Evolutionary conservation across 2,113 vertebrate genomes (phyloP).

Genomic region (Cyrtonyx montezumae): DNA sequence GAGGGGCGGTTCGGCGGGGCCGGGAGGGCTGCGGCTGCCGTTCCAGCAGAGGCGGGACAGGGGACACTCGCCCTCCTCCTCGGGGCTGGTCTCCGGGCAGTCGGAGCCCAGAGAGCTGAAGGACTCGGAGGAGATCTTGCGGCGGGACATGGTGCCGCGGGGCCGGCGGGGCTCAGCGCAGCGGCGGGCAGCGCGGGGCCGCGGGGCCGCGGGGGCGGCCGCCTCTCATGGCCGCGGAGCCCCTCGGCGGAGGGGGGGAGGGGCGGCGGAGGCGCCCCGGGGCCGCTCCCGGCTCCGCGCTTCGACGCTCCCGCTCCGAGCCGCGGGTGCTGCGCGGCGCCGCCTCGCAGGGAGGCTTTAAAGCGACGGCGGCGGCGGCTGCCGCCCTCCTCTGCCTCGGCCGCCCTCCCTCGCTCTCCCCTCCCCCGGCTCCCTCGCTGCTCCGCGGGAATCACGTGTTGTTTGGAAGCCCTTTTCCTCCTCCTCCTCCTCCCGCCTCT

Average conservation of each 20-base stretch:
- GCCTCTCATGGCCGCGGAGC: background rate
- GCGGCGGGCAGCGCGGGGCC: background rate
- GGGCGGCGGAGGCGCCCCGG: background rate
- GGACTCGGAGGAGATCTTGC: slow-evolving; percentile 96
- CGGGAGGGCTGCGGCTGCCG: slow-evolving; percentile 87
- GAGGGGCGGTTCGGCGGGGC: slow-evolving; percentile 58
- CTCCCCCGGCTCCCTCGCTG: slow-evolving; percentile 9
- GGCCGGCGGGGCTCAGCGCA: background rate
- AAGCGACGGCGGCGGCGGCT: slow-evolving; percentile 4
- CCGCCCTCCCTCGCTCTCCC: background rate
- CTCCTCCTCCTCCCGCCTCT: background rate
- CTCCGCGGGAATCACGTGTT: background rate
- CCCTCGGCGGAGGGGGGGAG: background rate
- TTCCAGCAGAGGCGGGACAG: slow-evolving; percentile 88
- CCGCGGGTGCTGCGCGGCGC: background rate
- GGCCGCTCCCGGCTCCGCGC: background rate
- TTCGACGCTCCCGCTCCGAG: background rate
- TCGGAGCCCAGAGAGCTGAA: slow-evolving; percentile 95
- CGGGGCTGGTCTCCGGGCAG: slow-evolving; percentile 89
- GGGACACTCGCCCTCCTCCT: slow-evolving; percentile 85
- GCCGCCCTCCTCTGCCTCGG: background rate
- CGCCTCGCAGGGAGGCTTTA: background rate
- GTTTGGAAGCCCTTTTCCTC: background rate
- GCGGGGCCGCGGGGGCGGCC: background rate
- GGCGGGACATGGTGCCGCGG: slow-evolving; percentile 87